phyloP scores from a whole-genome alignment of 2,888 invertebrate genomes.

The Caenorhabditis uteleia region DNA sequence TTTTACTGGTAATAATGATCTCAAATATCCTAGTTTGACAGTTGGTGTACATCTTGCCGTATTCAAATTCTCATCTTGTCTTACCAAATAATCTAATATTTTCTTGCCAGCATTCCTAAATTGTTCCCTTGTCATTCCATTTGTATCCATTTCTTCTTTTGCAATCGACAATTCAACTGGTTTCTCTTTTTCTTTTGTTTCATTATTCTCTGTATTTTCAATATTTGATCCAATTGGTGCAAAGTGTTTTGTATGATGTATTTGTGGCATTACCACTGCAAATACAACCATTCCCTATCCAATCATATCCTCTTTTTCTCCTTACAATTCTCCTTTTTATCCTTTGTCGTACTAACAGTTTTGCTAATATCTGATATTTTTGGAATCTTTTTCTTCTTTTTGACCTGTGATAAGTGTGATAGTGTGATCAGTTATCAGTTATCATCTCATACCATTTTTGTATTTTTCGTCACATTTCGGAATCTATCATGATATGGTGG shows the following conservation, averaged over 20 bases:
- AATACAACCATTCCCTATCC: too few relatives aligned
- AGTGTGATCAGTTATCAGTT: too few relatives aligned
- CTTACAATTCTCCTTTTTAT: too few relatives aligned
- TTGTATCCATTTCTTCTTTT: slow-evolving; percentile 21
- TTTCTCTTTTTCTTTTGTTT: slow-evolving; percentile 9
- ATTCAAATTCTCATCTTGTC: slow-evolving; percentile 27
- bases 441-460: too few relatives aligned
- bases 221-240: slow-evolving; percentile 23
- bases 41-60: slow-evolving; percentile 22
- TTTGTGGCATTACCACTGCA: slow-evolving; percentile 36
- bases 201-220: slow-evolving; percentile 9
- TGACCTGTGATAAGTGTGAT: too few relatives aligned
- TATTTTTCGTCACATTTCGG: slow-evolving; percentile 7
- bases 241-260: slow-evolving; percentile 23
- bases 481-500: slow-evolving; percentile 31
- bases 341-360: too few relatives aligned
- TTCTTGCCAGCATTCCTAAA: slow-evolving; percentile 25
- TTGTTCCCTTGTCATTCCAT: slow-evolving; percentile 21
- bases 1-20: slow-evolving; percentile 17
- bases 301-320: too few relatives aligned
- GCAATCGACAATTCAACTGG: not conserved
- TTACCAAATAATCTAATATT: slow-evolving; percentile 28
- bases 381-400: too few relatives aligned
- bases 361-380: too few relatives aligned
- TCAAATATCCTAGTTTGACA: slow-evolving; percentile 33